These are phyloP conservation scores for Noctilio leporinus DNA, from an alignment of 2,113 vertebrate species.

Conservation along the genomic window DNA sequence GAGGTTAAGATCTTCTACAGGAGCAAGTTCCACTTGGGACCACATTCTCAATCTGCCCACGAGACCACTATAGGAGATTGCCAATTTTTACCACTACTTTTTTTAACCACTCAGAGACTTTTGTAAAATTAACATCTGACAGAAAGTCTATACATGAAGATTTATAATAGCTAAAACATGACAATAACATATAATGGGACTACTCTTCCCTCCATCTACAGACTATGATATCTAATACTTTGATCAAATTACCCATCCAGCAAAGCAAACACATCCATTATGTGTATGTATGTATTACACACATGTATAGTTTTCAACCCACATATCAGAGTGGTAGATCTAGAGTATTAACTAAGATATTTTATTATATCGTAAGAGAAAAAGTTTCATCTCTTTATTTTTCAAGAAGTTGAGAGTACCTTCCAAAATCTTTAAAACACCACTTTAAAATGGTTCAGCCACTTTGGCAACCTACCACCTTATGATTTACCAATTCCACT, in stretches of 20 bases:
- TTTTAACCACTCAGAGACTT: constrained; percentile 2
- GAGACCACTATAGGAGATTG: background rate
- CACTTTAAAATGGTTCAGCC: background rate
- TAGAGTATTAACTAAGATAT: background rate
- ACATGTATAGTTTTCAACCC: background rate
- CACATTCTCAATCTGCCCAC: background rate
- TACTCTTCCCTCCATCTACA: background rate
- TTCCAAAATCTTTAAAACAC: background rate
- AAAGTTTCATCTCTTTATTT: background rate
- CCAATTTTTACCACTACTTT: background rate
- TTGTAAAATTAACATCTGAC: background rate
- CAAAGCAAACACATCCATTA: background rate
- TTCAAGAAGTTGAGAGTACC: background rate
- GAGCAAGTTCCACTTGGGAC: background rate
- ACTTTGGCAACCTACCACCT: background rate
- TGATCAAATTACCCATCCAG: background rate
- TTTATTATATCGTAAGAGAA: background rate
- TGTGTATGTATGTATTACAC: background rate
- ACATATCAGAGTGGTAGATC: background rate
- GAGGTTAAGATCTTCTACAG: background rate
- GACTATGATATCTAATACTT: background rate
- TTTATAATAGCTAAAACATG: background rate
- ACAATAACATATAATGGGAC: background rate
- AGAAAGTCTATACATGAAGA: background rate
- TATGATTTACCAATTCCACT: background rate